Evolutionary conservation across 2,113 vertebrate genomes (phyloP), one percentile per base, ranked within the genome.

Genomic region (Amphiprion ocellaris): DNA sequence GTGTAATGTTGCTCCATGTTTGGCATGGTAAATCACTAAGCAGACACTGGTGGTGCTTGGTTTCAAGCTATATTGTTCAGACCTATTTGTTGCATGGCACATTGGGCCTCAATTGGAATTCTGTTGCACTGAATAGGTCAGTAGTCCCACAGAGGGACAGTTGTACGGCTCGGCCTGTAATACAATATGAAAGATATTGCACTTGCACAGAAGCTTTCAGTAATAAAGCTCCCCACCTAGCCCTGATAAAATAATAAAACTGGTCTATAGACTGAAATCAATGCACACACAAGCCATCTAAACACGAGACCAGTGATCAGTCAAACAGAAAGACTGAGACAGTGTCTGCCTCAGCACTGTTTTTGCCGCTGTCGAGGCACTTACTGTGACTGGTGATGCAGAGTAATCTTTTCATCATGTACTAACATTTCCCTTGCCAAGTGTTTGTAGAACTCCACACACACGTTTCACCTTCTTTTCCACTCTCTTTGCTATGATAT

Each of bases 41-140:
- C 8, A 62, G 69, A 76, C 83, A 41, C 50, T 52, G 39, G 41
- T 23, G 81, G 79, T 89, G 82, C 84, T 88, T 50, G 69, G 89
- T 91, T 92, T 90, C 90, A 80, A 78, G 84, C 88, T 81, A n/a
- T 85, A 75, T 85, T 76, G 75, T 86, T 81, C 66, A 85, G 44
- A 83, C 85, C 73, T 69, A 77, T 92, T 91, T 90, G 83, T 53
- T 79, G 66, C 72, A 73, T 1, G 16, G 69, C 72, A 74, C 69
- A 77, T 37, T 30, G 56, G 61, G 71, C 80, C 78, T 78, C 82
- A 41, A 11, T 71, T 83, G 75, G 12, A 79, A 84, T 74, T 44
- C 14, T 86, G 59, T 59, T 59, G 74, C 52, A 47, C 33, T 67
- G 79, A 81, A 87, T 85, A 75, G 81, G 85, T 84, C 86, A 58